These are phyloP conservation scores for Pseudomyrmex dendroicus DNA, from an alignment of 1,140 invertebrate species.

Conservation along the genomic window DNA sequence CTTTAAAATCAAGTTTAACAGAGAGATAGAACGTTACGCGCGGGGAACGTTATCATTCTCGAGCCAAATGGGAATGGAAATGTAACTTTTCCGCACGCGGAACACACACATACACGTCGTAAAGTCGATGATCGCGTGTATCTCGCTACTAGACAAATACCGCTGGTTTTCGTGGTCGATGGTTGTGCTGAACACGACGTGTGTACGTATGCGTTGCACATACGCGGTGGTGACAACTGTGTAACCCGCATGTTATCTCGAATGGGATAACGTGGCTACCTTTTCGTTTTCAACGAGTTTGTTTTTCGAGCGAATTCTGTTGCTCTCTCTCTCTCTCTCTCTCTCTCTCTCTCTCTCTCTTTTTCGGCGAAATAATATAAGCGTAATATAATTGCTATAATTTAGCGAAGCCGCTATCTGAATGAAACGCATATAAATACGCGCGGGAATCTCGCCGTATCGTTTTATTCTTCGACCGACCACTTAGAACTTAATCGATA, in stretches of 20 bases:
- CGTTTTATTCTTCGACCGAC: conserved; percentile 20
- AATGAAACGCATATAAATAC: conserved; percentile 16
- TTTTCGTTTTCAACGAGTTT: background rate
- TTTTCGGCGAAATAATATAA: background rate
- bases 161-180: background rate
- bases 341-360: no score
- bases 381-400: background rate
- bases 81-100: background rate
- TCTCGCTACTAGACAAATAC: conserved; percentile 23
- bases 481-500: conserved; percentile 47
- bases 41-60: no score
- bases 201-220: background rate
- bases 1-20: background rate
- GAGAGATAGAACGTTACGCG: no score
- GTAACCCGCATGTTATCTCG: background rate
- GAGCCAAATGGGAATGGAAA: conserved; percentile 27
- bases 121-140: background rate
- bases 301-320: background rate
- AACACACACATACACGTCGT: background rate
- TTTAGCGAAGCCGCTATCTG: background rate
- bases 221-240: no score
- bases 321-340: no score
- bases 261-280: background rate
- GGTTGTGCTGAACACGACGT: background rate
- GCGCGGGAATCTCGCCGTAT: background rate